Conservation (phyloP, 53 echinoderm and acorn worm genomes). For the Henricia sp. region DNA sequence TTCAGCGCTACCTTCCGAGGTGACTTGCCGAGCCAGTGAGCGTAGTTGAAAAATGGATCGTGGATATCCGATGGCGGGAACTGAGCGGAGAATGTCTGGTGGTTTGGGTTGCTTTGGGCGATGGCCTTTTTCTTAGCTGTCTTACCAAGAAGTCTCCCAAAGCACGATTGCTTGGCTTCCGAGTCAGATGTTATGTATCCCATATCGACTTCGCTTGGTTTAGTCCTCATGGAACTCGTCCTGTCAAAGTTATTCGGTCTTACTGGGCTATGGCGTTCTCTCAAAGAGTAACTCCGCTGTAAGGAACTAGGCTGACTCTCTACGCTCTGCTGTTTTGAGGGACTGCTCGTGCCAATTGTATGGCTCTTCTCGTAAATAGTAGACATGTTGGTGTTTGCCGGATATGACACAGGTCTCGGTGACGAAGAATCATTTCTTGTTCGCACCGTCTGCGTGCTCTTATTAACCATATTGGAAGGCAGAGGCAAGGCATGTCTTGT, state of each 20-base stretch:
- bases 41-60: constrained; percentile 96
- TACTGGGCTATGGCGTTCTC: constrained; percentile 71
- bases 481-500: constrained; percentile 82
- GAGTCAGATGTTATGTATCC: constrained; percentile 94
- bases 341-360: constrained; percentile 60
- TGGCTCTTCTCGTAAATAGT: constrained; percentile 60
- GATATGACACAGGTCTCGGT: constrained; percentile 78
- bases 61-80: constrained; percentile 95
- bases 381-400: constrained; percentile 62
- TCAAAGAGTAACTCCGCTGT: constrained; percentile 85
- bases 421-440: constrained; percentile 56
- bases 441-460: constrained; percentile 71
- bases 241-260: constrained; percentile 82
- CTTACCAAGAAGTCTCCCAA: constrained; percentile 85
- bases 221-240: constrained; percentile 88
- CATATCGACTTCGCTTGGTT: constrained; percentile 67
- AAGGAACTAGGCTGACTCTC: constrained; percentile 48
- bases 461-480: constrained; percentile 67
- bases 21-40: constrained; percentile 86
- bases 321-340: constrained; percentile 56
- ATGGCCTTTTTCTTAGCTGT: constrained; percentile 81
- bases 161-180: constrained; percentile 91
- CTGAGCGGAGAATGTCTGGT: constrained; percentile 85
- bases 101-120: constrained; percentile 41
- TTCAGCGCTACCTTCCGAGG: constrained; percentile 58